A percentile compares a stretch with the other conserved stretches of the same genome.
Evolutionary conservation across 1,140 invertebrate species (phyloP).

Genomic region (Lutraria rhynchaena): DNA sequence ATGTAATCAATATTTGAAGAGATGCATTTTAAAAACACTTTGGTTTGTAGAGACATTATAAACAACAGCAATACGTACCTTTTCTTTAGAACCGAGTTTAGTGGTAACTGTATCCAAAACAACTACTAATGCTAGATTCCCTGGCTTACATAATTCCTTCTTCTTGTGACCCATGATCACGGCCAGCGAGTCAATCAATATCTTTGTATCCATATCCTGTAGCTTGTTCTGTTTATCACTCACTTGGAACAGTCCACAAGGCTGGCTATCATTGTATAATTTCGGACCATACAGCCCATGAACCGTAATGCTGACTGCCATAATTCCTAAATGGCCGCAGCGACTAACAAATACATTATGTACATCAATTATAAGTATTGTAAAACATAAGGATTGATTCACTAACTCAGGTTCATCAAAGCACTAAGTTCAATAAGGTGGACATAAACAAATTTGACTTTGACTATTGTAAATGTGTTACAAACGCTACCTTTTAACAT

Average conservation of each 20-base stretch:
- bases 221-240: conserved; percentile 82
- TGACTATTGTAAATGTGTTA: too few relatives aligned
- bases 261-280: conserved; percentile 97
- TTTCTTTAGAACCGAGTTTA: conserved; percentile 93
- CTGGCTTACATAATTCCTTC: conserved; percentile 97
- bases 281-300: conserved; percentile 93
- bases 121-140: conserved; percentile 91
- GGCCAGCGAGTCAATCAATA: conserved; percentile 96
- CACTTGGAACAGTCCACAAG: conserved; percentile 87
- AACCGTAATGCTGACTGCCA: conserved; percentile 90
- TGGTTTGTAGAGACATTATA: too few relatives aligned
- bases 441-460: too few relatives aligned
- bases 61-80: too few relatives aligned
- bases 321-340: conserved; percentile 96
- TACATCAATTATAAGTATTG: too few relatives aligned
- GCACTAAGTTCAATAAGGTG: too few relatives aligned
- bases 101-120: conserved; percentile 95
- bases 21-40: too few relatives aligned
- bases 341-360: conserved; percentile 84
- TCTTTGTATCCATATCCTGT: conserved; percentile 94
- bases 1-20: too few relatives aligned
- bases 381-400: too few relatives aligned
- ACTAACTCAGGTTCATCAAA: too few relatives aligned
- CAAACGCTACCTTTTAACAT: too few relatives aligned
- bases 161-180: conserved; percentile 98